Evolutionary conservation across 1,140 invertebrate genomes (phyloP), one percentile per base, ranked within the genome.

Genomic region (Camponotus vicinus): DNA sequence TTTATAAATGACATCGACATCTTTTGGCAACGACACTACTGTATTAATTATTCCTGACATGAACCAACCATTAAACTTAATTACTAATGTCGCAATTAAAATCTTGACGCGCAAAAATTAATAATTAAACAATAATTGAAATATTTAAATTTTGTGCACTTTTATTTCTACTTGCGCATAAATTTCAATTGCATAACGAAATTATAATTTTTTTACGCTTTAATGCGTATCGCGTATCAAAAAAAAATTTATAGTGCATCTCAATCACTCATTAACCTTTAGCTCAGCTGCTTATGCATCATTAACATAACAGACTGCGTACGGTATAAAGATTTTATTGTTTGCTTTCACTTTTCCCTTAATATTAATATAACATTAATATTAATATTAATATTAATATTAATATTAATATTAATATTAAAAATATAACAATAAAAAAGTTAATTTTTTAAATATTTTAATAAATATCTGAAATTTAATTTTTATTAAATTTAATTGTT

Each of bases 261-360:
- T 27, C 18, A 15, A 18, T 37, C 40, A 73, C 63, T 73, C 55
- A 61, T 61, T 75, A 83, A 73, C 32, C 55, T 73, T 73, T 55
- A 61, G 21, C n/a, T 73, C 40, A 21, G 63, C 42, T 27, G 63
- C 27, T 55, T 34, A 61, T 73, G 49, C 69, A 37, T 75, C 27
- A 83, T 61, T 80, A 55, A 61, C 8, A 21, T 21, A 37, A 15
- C n/a, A 7, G 8, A 42, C 3, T 42, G 21, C n/a, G 18, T n/a
- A 21, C 27, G 27, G 27, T 27, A 21, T 11, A 57, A 78, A 66
- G 21, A 67, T 32, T 70, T 80, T 34, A 45, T 79, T 55, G 8
- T 34, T 55, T 21, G 15, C 34, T 8, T 27, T 37, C 18, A 40
- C 5, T 40, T 45, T 37, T 32, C 11, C 15, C 18, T 40, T 77